Conservation (phyloP, 2,797 vertebrate genomes). For the Sebastes kiyomatsui region DNA sequence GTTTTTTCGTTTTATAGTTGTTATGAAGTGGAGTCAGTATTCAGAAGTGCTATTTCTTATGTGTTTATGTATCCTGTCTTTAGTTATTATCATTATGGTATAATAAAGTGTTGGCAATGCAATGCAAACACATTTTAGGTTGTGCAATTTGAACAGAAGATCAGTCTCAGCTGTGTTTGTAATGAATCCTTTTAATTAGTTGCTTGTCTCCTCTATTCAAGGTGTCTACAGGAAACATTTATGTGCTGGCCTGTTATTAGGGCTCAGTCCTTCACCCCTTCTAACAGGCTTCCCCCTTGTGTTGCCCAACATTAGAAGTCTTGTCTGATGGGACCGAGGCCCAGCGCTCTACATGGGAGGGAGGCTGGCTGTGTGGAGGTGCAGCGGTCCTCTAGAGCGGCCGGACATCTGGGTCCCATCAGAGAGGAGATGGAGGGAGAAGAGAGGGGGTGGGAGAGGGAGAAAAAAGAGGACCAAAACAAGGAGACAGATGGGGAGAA, state of each 20-base stretch:
- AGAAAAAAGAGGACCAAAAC: constrained; percentile 23
- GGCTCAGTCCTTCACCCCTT: constrained; percentile 43
- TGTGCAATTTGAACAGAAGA: constrained; percentile 5
- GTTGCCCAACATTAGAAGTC: constrained; percentile 24
- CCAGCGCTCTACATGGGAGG: constrained; percentile 5
- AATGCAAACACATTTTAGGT: neutral
- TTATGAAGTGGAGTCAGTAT: neutral
- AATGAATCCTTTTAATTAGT: constrained; percentile 43
- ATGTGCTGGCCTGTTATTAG: constrained; percentile 55
- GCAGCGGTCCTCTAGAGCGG: constrained; percentile 42
- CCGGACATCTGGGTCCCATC: constrained; percentile 75
- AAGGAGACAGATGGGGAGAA: constrained; percentile 60
- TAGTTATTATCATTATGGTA: neutral
- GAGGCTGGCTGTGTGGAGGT: neutral
- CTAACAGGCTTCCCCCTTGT: constrained; percentile 39
- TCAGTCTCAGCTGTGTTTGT: constrained; percentile 47
- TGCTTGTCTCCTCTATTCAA: constrained; percentile 25
- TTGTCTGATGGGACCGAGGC: constrained; percentile 53
- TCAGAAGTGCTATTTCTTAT: neutral
- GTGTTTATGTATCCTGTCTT: neutral
- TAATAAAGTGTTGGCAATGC: neutral
- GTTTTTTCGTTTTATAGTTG: neutral
- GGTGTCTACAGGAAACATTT: constrained; percentile 66
- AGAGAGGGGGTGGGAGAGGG: neutral
- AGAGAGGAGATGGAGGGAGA: constrained; percentile 36